These are phyloP conservation scores for Calameuta filiformis DNA, from an alignment of 2,888 invertebrate genomes.

Conservation along the genomic window DNA sequence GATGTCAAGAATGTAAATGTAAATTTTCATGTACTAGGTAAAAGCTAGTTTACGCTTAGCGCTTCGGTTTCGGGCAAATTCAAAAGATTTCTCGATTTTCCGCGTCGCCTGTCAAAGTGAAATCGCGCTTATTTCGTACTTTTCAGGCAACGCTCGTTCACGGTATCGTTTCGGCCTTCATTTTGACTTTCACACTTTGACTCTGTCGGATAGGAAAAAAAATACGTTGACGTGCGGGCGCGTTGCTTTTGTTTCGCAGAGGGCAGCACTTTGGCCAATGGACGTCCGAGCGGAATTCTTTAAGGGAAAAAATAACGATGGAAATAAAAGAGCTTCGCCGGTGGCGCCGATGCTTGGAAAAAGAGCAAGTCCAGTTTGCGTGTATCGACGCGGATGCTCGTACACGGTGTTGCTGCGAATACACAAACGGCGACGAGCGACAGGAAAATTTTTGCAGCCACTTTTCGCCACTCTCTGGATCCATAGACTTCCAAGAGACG, in stretches of 20 bases:
- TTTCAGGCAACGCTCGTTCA: background rate
- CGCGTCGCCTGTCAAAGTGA: background rate
- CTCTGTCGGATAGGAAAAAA: background rate
- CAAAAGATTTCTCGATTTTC: background rate
- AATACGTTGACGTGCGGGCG: background rate
- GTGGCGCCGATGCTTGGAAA: background rate
- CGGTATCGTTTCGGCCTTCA: background rate
- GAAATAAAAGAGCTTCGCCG: background rate
- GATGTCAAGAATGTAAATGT: background rate
- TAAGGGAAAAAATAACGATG: background rate
- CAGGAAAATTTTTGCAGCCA: background rate
- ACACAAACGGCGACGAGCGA: background rate
- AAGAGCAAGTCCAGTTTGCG: background rate
- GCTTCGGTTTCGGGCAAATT: background rate
- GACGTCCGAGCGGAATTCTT: background rate
- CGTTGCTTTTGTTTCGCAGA: background rate
- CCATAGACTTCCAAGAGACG: background rate
- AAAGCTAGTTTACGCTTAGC: background rate
- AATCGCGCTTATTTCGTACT: background rate
- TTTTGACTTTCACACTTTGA: background rate
- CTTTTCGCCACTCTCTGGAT: background rate
- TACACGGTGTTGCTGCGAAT: background rate
- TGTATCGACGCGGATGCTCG: background rate
- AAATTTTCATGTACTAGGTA: background rate
- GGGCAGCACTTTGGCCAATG: background rate